These are phyloP conservation scores for Tridacna crocea DNA, from an alignment of 2,888 invertebrate species.

Conservation along the genomic window DNA sequence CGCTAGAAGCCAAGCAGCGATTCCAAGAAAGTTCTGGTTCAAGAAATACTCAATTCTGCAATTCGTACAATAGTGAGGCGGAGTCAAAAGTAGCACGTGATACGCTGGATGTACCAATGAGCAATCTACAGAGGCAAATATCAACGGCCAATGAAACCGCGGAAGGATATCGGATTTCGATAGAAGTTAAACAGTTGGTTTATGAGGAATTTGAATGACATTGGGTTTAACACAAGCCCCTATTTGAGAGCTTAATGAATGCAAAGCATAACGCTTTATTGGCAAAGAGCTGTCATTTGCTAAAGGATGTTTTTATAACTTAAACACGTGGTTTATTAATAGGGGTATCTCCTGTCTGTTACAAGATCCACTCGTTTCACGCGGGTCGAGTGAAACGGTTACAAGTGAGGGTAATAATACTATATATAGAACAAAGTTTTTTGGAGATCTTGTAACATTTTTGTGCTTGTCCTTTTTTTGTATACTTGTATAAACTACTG, in stretches of 20 bases:
- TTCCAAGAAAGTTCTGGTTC: no score
- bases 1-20: no score
- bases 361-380: constrained; percentile 8
- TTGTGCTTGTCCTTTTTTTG: neutral
- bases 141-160: constrained; percentile 5
- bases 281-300: constrained; percentile 43
- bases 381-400: constrained; percentile 11
- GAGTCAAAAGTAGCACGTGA: constrained; percentile 21
- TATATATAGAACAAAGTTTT: neutral
- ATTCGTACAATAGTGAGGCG: constrained; percentile 6
- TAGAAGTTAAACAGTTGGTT: constrained; percentile 42
- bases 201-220: constrained; percentile 56
- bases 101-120: constrained; percentile 17
- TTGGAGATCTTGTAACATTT: neutral
- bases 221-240: constrained; percentile 19
- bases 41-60: no score
- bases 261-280: constrained; percentile 43
- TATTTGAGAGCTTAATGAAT: constrained; percentile 53
- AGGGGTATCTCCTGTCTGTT: constrained; percentile 21
- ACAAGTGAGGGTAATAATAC: neutral
- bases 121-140: neutral
- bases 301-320: constrained; percentile 55
- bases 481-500: no score
- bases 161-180: constrained; percentile 24
- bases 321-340: constrained; percentile 48